phyloP scores from a whole-genome alignment of 2,888 invertebrate species.

The Sphecodes monilicornis region DNA sequence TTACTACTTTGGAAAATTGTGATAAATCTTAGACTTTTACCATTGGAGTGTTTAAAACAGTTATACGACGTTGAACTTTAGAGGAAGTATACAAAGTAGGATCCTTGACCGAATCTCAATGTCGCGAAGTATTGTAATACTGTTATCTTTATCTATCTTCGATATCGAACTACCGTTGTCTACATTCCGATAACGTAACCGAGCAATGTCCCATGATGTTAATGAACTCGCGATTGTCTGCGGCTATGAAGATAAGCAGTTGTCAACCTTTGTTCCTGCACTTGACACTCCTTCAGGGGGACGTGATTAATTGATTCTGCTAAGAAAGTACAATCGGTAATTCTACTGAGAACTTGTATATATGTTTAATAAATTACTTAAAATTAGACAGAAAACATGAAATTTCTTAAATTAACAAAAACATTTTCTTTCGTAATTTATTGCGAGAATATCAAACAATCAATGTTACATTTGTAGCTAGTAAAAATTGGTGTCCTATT shows the following conservation, averaged over 20 bases:
- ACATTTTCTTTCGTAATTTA: not conserved
- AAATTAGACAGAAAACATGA: not conserved
- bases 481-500: not conserved
- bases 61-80: not conserved
- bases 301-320: not conserved
- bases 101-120: conserved; percentile 2
- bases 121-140: not conserved
- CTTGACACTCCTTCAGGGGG: not conserved
- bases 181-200: not conserved
- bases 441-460: not conserved
- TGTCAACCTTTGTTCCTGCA: conserved; percentile 8
- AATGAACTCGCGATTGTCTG: conserved; percentile 16
- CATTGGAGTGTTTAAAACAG: not conserved
- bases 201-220: conserved; percentile 3
- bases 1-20: not conserved
- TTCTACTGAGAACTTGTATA: not conserved
- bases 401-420: not conserved
- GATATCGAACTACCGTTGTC: conserved; percentile 13
- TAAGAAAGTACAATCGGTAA: not conserved
- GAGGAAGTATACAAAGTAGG: not conserved
- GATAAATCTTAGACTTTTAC: not conserved
- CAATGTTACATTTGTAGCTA: not conserved
- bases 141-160: not conserved
- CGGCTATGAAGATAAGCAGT: conserved; percentile 2
- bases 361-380: not conserved